Evolutionary conservation across 2,113 vertebrate species (phyloP).

Genomic region (Oophaga pumilio): DNA sequence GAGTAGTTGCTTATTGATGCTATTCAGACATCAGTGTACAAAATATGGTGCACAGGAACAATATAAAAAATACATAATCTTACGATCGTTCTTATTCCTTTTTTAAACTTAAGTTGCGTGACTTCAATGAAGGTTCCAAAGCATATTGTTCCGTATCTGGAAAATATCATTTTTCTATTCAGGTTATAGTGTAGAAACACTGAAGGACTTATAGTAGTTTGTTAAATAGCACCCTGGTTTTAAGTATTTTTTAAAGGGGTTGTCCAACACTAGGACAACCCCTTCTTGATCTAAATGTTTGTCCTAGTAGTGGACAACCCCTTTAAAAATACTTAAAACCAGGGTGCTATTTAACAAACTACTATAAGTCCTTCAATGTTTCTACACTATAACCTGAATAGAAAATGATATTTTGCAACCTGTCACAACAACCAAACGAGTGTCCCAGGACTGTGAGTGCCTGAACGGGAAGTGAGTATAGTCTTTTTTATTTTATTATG

Average conservation of each 20-base stretch:
- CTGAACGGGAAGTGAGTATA: no score
- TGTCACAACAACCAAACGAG: no score
- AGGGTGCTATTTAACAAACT: neutral
- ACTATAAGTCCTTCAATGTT: no score
- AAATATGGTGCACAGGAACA: neutral
- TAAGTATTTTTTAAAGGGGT: neutral
- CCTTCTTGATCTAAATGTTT: no score
- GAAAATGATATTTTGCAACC: neutral
- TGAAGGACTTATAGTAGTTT: no score
- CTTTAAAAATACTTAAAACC: neutral
- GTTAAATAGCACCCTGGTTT: neutral
- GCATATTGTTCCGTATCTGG: no score
- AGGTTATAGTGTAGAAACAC: neutral
- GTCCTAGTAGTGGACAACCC: no score
- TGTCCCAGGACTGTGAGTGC: no score
- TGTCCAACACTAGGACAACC: no score
- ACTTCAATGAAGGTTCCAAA: neutral
- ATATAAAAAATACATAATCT: neutral
- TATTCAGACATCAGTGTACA: neutral
- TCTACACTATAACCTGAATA: neutral
- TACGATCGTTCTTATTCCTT: neutral
- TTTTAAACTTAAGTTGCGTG: neutral
- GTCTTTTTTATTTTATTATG: no score
- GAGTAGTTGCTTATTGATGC: constrained; percentile 7
- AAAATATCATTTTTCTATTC: neutral